Evolutionary conservation across 2,797 vertebrate genomes (phyloP).

Genomic region (Ispidina lecontei): DNA sequence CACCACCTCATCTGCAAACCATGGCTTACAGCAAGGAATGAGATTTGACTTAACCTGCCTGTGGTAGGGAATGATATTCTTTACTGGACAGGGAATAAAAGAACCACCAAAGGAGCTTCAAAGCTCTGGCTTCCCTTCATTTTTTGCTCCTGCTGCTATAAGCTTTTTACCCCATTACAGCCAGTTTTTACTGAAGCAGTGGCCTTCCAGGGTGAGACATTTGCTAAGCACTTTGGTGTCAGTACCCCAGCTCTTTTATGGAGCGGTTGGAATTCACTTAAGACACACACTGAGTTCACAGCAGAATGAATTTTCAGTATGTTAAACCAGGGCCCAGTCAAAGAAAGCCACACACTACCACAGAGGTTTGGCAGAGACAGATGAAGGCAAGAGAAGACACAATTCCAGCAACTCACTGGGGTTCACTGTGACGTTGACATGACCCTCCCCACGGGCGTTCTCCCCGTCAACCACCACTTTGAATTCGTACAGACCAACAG

Average conservation of each 20-base stretch:
- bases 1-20: not conserved
- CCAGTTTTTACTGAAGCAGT: not conserved
- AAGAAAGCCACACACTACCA: not conserved
- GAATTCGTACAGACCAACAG: constrained; percentile 95
- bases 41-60: not conserved
- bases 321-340: not conserved
- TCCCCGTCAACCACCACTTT: constrained; percentile 88
- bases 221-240: not conserved
- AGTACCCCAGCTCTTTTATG: not conserved
- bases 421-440: constrained; percentile 95
- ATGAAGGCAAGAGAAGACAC: not conserved
- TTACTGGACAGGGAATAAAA: not conserved
- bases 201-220: not conserved
- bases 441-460: constrained; percentile 88
- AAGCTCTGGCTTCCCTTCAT: not conserved
- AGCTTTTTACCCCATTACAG: not conserved
- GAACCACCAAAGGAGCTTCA: not conserved
- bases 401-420: constrained; percentile 82
- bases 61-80: not conserved
- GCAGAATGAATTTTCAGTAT: not conserved
- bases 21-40: not conserved
- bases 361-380: not conserved
- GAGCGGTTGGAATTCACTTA: not conserved
- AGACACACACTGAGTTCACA: not conserved
- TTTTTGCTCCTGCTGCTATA: not conserved